These are phyloP conservation scores for Argentina silus DNA, from an alignment of 2,797 vertebrate species.

Conservation along the genomic window DNA sequence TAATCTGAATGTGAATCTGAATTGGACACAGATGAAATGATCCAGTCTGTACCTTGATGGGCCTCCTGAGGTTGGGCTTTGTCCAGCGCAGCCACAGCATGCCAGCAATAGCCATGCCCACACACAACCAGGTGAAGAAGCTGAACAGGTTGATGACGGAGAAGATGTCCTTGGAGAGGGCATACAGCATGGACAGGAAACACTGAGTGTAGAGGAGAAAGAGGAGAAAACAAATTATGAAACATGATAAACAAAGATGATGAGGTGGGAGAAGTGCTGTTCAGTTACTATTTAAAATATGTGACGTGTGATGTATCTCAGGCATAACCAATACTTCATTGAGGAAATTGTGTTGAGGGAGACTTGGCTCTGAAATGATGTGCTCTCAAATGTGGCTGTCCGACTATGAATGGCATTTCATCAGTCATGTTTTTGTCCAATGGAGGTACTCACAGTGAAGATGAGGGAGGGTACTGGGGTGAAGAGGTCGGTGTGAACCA, in stretches of 20 bases:
- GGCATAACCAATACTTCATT: too few species aligned
- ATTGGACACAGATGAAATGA: background rate
- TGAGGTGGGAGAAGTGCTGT: background rate
- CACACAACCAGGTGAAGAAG: slow-evolving; percentile 82
- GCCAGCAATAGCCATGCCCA: slow-evolving; percentile 77
- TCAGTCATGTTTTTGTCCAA: background rate
- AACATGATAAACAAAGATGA: background rate
- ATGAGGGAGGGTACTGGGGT: slow-evolving; percentile 80
- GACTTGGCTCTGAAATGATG: too few species aligned
- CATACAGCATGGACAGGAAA: slow-evolving; percentile 77
- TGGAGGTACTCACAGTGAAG: slow-evolving; percentile 76
- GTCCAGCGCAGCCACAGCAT: slow-evolving; percentile 76
- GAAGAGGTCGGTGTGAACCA: slow-evolving; percentile 80
- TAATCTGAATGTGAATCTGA: background rate
- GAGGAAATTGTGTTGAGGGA: too few species aligned
- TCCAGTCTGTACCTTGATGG: slow-evolving; percentile 70
- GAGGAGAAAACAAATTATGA: background rate
- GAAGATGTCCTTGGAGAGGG: slow-evolving; percentile 80
- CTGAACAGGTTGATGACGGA: slow-evolving; percentile 83
- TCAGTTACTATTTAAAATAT: background rate
- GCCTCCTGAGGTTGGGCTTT: slow-evolving; percentile 71
- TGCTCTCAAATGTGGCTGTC: too few species aligned
- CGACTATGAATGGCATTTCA: background rate
- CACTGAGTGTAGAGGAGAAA: slow-evolving; percentile 56
- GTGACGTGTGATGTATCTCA: background rate